Percentiles rank a stretch among this genome's conserved stretches.
These are phyloP conservation scores for Cyrtonyx montezumae DNA, from an alignment of 2,113 vertebrate genomes.

Conservation along the genomic window DNA sequence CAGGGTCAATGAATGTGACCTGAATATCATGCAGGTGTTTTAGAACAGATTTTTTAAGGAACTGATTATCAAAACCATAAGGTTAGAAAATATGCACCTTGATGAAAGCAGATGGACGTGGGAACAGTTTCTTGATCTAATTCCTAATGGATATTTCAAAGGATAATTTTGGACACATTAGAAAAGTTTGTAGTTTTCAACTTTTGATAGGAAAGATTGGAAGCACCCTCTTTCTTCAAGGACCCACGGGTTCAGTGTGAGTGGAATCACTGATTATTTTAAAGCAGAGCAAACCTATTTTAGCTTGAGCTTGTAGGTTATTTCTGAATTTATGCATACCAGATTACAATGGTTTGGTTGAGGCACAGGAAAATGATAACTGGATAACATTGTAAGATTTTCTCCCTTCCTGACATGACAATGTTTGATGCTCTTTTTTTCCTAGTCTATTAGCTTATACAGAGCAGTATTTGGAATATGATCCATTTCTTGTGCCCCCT, in stretches of 20 bases:
- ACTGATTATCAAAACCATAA: background rate
- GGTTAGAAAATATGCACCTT: background rate
- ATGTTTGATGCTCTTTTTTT: constrained; percentile 42
- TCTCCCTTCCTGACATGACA: background rate
- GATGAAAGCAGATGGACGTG: background rate
- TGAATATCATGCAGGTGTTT: background rate
- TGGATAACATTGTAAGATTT: background rate
- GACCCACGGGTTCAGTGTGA: background rate
- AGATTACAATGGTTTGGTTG: background rate
- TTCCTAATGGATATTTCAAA: background rate
- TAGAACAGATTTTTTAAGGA: background rate
- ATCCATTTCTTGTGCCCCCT: constrained; percentile 91
- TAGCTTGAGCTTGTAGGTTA: background rate
- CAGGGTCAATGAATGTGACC: background rate
- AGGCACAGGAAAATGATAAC: background rate
- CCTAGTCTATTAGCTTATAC: constrained; percentile 91
- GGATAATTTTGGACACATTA: background rate
- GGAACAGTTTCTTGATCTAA: background rate
- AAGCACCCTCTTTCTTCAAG: background rate
- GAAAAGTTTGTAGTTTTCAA: background rate
- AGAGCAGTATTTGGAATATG: constrained; percentile 97
- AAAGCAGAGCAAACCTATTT: background rate
- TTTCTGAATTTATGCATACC: background rate
- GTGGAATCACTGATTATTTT: background rate
- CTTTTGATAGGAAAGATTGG: background rate